Evolutionary conservation across 2,113 vertebrate species (phyloP).

Genomic region (Chelonoidis abingdonii): DNA sequence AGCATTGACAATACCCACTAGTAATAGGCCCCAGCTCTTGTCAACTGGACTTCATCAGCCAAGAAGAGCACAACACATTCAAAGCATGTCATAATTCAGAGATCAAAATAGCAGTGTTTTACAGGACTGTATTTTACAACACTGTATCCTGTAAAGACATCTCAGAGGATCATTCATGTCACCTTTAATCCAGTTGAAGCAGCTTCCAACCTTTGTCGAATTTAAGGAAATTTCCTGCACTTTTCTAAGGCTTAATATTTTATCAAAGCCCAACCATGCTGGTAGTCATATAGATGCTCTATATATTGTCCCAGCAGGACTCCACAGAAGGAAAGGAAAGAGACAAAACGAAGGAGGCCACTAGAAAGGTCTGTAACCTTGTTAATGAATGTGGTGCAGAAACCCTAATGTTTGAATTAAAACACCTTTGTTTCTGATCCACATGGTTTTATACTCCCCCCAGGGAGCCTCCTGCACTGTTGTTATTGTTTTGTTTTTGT

Average conservation of each 20-base stretch:
- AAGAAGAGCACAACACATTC: not conserved
- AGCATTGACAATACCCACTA: not conserved
- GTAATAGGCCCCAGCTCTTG: not conserved
- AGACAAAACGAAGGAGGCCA: not conserved
- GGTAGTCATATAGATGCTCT: not conserved
- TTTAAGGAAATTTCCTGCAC: not conserved
- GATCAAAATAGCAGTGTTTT: not conserved
- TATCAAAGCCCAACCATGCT: not conserved
- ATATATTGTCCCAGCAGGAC: not conserved
- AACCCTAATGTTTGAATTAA: not conserved
- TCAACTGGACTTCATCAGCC: not conserved
- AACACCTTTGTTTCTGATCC: not conserved
- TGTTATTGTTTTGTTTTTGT: too few relatives aligned
- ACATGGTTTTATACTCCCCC: not conserved
- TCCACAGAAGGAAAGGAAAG: not conserved
- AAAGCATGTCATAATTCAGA: not conserved
- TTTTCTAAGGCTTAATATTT: not conserved
- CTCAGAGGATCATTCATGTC: not conserved
- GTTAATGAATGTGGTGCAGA: not conserved
- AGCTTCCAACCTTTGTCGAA: not conserved
- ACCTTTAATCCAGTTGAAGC: not conserved
- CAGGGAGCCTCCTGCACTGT: not conserved
- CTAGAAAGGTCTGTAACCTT: not conserved
- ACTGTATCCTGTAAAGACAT: not conserved
- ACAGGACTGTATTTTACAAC: rapidly evolving